Evolutionary conservation across 2,888 invertebrate species (phyloP).

Genomic region (Platerodrilus igneus): DNA sequence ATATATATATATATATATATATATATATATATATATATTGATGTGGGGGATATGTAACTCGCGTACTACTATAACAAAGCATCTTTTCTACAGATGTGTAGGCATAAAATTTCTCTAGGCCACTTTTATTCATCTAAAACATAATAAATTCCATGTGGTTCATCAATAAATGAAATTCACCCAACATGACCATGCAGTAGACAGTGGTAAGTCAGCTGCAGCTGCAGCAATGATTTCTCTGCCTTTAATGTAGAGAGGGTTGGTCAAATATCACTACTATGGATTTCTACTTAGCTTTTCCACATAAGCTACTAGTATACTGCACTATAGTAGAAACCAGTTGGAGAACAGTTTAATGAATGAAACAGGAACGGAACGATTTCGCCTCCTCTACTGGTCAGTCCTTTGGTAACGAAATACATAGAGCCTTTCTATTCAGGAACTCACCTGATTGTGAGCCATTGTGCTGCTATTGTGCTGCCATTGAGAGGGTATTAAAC

Average conservation of each 20-base stretch:
- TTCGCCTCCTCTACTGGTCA: not conserved
- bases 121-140: not conserved
- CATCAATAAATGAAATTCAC: not conserved
- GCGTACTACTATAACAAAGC: not conserved
- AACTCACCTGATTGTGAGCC: slow-evolving; percentile 1
- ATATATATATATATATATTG: too few relatives aligned
- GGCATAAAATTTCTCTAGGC: not conserved
- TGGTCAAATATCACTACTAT: slow-evolving; percentile 6
- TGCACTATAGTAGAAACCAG: slow-evolving; percentile 12
- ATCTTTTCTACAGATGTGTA: not conserved
- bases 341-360: slow-evolving; percentile 16
- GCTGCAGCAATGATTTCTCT: not conserved
- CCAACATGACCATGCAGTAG: not conserved
- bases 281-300: slow-evolving; percentile 13
- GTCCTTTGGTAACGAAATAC: not conserved
- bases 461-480: too few relatives aligned
- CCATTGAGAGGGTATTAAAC: not conserved
- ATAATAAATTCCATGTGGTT: not conserved
- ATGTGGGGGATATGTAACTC: too few relatives aligned
- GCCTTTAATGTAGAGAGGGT: not conserved
- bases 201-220: not conserved
- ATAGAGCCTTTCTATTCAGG: not conserved
- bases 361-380: slow-evolving; percentile 4
- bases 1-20: too few relatives aligned
- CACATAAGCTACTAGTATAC: slow-evolving; percentile 8